Conservation (phyloP, 2,113 vertebrate species). For the Chroicocephalus ridibundus region DNA sequence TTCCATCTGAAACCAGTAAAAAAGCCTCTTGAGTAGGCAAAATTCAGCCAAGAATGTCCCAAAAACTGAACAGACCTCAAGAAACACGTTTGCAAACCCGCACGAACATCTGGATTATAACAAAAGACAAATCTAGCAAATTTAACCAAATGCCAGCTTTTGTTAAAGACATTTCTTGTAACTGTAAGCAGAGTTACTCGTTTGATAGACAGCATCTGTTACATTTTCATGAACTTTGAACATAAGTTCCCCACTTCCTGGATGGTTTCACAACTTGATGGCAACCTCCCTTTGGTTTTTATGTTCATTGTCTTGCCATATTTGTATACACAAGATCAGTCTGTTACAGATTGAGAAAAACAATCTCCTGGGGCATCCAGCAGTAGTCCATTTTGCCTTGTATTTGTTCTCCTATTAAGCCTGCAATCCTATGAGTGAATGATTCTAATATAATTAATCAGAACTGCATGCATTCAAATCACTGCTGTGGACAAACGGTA, state of each 20-base stretch:
- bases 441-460: conserved; percentile 23
- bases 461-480: background rate
- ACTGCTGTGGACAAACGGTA: background rate
- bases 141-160: conserved; percentile 43
- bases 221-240: conserved; percentile 25
- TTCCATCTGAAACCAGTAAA: conserved; percentile 43
- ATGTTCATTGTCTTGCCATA: background rate
- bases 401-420: conserved; percentile 45
- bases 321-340: background rate
- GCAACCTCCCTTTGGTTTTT: conserved; percentile 3
- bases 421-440: conserved; percentile 23
- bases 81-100: background rate
- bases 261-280: conserved; percentile 38
- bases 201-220: conserved; percentile 51
- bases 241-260: conserved; percentile 1
- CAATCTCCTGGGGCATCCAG: conserved; percentile 8
- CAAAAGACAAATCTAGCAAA: conserved; percentile 18
- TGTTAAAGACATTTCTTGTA: conserved; percentile 34
- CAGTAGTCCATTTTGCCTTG: conserved; percentile 31
- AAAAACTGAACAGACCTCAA: background rate
- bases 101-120: conserved; percentile 31
- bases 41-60: conserved; percentile 38
- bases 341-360: conserved; percentile 28
- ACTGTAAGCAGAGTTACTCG: conserved; percentile 23
- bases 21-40: background rate